Percentiles rank a stretch among this genome's conserved stretches.
These are phyloP conservation scores for Heterotis niloticus DNA, from an alignment of 2,113 vertebrate species.

Conservation along the genomic window DNA sequence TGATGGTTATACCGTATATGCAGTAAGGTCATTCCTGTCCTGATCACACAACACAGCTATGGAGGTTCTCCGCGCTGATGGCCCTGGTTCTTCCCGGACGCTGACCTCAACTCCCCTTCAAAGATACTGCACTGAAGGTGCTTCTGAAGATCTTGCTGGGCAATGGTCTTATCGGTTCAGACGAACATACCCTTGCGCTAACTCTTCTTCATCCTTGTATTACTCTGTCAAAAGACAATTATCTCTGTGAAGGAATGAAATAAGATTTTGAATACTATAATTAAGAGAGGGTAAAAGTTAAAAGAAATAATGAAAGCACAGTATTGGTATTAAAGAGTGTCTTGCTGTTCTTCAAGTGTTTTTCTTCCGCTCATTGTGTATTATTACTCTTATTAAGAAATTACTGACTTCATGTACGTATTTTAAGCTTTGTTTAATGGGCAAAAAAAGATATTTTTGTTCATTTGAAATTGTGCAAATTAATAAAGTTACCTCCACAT, in stretches of 20 bases:
- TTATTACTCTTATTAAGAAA: constrained; percentile 8
- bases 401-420: constrained; percentile 29
- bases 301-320: constrained; percentile 22
- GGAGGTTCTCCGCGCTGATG: not conserved
- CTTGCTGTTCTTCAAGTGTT: constrained; percentile 13
- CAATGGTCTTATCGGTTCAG: not conserved
- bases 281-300: constrained; percentile 25
- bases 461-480: constrained; percentile 1
- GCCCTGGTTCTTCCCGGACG: not conserved
- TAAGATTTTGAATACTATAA: constrained; percentile 36
- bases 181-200: constrained; percentile 14
- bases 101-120: not conserved
- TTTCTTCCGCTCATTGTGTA: not conserved
- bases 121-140: not conserved
- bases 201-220: constrained; percentile 9
- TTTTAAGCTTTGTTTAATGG: constrained; percentile 8
- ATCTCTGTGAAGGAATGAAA: constrained; percentile 33
- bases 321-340: not conserved
- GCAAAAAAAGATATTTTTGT: constrained; percentile 13
- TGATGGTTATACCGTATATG: not conserved
- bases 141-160: not conserved
- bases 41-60: not conserved
- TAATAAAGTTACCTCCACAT: constrained; percentile 2
- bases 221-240: constrained; percentile 35
- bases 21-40: not conserved